Percentiles rank a stretch among this genome's conserved stretches.
Conservation (phyloP, 1,140 invertebrate genomes). For the Copidosoma floridanum region DNA sequence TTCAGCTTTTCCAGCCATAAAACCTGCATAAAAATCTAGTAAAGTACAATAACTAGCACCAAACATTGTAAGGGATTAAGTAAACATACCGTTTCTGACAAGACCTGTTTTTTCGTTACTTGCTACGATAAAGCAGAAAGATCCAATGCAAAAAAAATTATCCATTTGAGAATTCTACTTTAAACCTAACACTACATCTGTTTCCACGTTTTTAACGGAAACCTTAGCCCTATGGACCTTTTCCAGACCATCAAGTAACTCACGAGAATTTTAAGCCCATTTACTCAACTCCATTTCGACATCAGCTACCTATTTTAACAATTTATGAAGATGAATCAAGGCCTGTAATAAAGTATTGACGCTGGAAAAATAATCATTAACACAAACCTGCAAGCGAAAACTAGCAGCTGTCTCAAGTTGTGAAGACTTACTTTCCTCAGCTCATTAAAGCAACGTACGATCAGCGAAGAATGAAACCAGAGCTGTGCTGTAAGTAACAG, state of each 20-base stretch:
- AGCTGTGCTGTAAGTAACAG: constrained; percentile 44
- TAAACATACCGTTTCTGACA: too few species aligned
- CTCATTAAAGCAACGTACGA: not conserved
- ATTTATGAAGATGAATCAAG: not conserved
- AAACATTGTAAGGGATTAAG: too few species aligned
- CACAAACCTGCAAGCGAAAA: not conserved
- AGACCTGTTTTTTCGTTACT: too few species aligned
- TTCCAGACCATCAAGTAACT: not conserved
- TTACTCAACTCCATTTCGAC: not conserved
- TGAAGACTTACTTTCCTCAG: not conserved
- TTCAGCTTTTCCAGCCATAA: too few species aligned
- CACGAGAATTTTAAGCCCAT: not conserved
- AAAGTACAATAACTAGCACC: too few species aligned
- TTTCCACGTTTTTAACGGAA: too few species aligned
- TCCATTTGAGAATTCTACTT: too few species aligned
- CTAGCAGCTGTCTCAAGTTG: not conserved
- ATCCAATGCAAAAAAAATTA: too few species aligned
- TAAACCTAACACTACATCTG: too few species aligned
- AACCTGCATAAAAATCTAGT: too few species aligned
- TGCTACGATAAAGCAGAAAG: too few species aligned
- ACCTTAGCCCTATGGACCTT: too few species aligned
- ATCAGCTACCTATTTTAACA: not conserved
- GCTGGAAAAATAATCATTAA: not conserved
- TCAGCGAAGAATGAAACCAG: constrained; percentile 35
- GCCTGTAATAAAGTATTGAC: not conserved